These are phyloP conservation scores for Leptinotarsa juncta DNA, from an alignment of 2,888 invertebrate genomes.

Conservation along the genomic window DNA sequence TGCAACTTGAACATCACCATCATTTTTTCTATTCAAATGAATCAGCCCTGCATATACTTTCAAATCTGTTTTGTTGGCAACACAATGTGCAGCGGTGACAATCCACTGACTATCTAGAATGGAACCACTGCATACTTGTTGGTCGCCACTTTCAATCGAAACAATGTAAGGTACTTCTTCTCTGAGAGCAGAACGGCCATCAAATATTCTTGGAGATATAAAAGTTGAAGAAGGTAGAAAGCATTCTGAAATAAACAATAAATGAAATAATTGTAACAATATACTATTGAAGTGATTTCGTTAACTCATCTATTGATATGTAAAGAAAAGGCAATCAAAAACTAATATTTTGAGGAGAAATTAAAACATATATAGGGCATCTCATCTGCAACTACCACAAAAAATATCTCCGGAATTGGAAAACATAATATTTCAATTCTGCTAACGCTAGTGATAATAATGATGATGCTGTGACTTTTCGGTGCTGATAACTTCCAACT, in stretches of 20 bases:
- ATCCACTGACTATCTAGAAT: neutral
- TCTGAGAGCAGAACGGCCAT: neutral
- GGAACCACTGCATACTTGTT: neutral
- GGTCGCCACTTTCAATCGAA: neutral
- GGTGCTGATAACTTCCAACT: too few species aligned
- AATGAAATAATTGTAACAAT: neutral
- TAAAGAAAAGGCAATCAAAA: neutral
- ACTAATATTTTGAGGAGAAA: too few species aligned
- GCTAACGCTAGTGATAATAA: too few species aligned
- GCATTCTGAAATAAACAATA: neutral
- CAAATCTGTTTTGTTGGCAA: slow-evolving; percentile 2
- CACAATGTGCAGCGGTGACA: slow-evolving; percentile 16
- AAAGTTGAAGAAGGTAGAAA: neutral
- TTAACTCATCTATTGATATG: neutral
- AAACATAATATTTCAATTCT: too few species aligned
- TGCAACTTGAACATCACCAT: slow-evolving; percentile 3
- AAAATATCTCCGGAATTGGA: too few species aligned
- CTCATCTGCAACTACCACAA: too few species aligned
- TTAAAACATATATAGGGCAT: too few species aligned
- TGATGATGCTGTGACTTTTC: too few species aligned
- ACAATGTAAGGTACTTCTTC: slow-evolving; percentile 6
- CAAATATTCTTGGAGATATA: neutral
- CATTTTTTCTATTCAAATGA: neutral
- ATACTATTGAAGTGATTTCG: neutral
- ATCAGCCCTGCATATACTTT: neutral